Evolutionary conservation across 2,113 vertebrate genomes (phyloP).

Genomic region (Pseudois nayaur): DNA sequence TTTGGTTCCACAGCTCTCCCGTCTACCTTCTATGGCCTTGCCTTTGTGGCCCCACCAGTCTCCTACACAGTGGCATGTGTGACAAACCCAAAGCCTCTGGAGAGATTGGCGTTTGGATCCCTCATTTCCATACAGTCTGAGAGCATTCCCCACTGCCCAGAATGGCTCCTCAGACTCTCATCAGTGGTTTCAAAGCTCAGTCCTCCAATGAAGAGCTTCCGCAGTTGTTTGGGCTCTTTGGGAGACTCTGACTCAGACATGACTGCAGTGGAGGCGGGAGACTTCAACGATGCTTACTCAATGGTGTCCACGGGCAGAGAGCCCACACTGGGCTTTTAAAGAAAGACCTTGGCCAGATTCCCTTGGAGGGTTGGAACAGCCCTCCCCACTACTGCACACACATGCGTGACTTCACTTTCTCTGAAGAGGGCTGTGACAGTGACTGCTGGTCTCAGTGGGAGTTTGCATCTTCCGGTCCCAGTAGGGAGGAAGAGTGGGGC

Average conservation of each 20-base stretch:
- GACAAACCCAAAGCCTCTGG: neutral
- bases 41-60: neutral
- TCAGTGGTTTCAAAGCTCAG: neutral
- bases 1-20: neutral
- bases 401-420: rapidly evolving
- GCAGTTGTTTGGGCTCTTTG: neutral
- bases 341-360: neutral
- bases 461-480: neutral
- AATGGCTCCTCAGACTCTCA: neutral
- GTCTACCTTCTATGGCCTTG: neutral
- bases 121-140: neutral
- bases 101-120: neutral
- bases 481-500: rapidly evolving
- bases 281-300: neutral
- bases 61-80: neutral
- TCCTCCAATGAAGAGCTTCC: neutral
- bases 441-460: neutral
- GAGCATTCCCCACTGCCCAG: neutral
- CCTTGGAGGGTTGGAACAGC: neutral
- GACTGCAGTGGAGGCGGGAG: neutral
- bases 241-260: neutral
- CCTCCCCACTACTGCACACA: neutral
- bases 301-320: neutral
- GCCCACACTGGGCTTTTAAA: neutral
- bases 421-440: neutral